A percentile compares a stretch with the other conserved stretches of the same genome.
Conservation (phyloP, 2,888 invertebrate species). For the Drosophila acutilabella region DNA sequence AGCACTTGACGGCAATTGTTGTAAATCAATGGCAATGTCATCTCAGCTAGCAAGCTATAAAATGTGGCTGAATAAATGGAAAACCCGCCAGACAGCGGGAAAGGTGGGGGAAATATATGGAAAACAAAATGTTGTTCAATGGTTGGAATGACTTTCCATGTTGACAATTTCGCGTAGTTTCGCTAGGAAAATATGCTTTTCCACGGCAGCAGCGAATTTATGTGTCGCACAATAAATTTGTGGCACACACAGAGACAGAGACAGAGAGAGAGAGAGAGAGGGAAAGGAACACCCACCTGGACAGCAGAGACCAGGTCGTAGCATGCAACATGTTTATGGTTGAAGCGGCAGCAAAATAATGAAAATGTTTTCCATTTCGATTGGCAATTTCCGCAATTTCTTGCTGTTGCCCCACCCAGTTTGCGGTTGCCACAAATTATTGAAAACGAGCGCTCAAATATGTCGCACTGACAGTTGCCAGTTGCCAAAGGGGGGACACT, state of each 20-base stretch:
- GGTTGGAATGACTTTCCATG: constrained; percentile 41
- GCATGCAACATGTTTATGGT: constrained; percentile 65
- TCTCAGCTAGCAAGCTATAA: constrained; percentile 13
- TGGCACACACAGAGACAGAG: constrained; percentile 19
- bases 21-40: constrained; percentile 80
- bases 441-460: constrained; percentile 67
- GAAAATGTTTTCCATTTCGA: constrained; percentile 83
- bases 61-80: constrained; percentile 7
- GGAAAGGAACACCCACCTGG: constrained; percentile 62
- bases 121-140: constrained; percentile 32
- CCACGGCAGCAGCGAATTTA: constrained; percentile 51
- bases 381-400: constrained; percentile 82
- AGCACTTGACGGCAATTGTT: constrained; percentile 47
- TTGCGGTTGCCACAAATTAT: constrained; percentile 60
- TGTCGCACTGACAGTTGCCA: constrained; percentile 55
- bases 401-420: constrained; percentile 44
- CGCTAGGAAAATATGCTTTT: constrained; percentile 59
- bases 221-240: constrained; percentile 52
- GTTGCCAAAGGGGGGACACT: constrained; percentile 2
- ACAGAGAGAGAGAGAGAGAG: too few species aligned
- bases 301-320: constrained; percentile 34
- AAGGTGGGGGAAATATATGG: not conserved
- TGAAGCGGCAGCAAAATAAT: constrained; percentile 63
- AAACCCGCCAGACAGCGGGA: not conserved
- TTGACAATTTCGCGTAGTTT: constrained; percentile 69